phyloP scores from a whole-genome alignment of 2,797 vertebrate genomes.

The Anabacerthia variegaticeps region DNA sequence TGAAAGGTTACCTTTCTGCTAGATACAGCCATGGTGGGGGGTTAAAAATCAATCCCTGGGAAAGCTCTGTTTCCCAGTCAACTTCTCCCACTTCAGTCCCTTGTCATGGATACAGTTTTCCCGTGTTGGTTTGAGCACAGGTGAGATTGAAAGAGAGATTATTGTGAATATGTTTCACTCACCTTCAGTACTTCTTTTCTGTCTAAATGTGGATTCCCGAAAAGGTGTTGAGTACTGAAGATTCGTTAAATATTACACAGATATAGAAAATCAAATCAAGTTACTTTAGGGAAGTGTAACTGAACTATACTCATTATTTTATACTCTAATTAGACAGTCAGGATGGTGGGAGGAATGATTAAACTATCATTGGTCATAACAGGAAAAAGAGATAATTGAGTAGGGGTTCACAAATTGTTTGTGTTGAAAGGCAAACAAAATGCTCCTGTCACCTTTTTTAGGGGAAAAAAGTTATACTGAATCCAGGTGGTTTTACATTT shows the following conservation, averaged over 20 bases:
- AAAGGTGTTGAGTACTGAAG: not conserved
- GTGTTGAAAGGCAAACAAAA: not conserved
- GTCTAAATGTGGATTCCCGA: not conserved
- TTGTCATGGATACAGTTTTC: not conserved
- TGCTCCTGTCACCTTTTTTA: not conserved
- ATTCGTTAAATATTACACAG: not conserved
- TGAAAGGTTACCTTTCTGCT: constrained; percentile 68
- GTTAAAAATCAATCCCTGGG: constrained; percentile 74
- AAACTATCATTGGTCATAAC: fast-evolving
- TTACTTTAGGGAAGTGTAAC: not conserved
- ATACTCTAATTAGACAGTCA: not conserved
- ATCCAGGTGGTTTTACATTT: not conserved
- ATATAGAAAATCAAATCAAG: not conserved
- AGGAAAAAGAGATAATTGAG: not conserved
- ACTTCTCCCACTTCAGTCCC: not conserved
- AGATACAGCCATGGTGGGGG: constrained; percentile 26
- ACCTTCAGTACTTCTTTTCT: not conserved
- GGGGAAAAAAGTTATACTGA: not conserved
- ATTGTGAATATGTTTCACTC: not conserved
- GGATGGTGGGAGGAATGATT: not conserved
- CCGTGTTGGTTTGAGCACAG: not conserved
- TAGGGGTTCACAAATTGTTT: not conserved
- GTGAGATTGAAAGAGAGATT: not conserved
- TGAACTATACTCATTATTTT: not conserved
- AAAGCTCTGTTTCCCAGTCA: constrained; percentile 62